Evolutionary conservation across 2,797 vertebrate genomes (phyloP).

Genomic region (Pantherophis alleghaniensis): DNA sequence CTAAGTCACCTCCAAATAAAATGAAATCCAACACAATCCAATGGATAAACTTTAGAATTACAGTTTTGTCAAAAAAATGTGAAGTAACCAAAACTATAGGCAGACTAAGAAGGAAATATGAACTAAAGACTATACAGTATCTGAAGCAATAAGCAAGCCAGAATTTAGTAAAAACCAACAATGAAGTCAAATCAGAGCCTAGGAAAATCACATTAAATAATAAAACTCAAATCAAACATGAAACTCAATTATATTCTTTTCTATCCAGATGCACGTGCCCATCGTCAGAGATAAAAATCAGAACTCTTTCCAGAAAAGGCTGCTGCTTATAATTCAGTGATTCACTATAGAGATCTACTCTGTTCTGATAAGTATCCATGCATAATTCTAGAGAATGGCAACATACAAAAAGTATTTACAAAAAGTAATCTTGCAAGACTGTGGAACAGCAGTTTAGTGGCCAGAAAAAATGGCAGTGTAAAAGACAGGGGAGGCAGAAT

Average conservation of each 20-base stretch:
- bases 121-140: neutral
- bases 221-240: neutral
- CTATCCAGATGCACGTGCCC: neutral
- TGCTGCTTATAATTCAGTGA: neutral
- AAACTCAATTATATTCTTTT: neutral
- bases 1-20: neutral
- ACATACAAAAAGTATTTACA: neutral
- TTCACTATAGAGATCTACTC: neutral
- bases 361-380: neutral
- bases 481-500: neutral
- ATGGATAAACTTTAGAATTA: neutral
- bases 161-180: neutral
- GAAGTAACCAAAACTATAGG: neutral
- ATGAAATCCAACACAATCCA: neutral
- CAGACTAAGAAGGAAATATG: neutral
- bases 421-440: constrained; percentile 1
- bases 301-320: neutral
- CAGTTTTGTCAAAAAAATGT: neutral
- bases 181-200: neutral
- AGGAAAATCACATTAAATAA: neutral
- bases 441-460: neutral
- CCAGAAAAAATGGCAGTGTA: neutral
- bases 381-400: neutral
- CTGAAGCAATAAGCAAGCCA: neutral
- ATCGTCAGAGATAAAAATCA: neutral